Conservation (phyloP, 2,113 vertebrate species). For the Mionectes macconnelli region DNA sequence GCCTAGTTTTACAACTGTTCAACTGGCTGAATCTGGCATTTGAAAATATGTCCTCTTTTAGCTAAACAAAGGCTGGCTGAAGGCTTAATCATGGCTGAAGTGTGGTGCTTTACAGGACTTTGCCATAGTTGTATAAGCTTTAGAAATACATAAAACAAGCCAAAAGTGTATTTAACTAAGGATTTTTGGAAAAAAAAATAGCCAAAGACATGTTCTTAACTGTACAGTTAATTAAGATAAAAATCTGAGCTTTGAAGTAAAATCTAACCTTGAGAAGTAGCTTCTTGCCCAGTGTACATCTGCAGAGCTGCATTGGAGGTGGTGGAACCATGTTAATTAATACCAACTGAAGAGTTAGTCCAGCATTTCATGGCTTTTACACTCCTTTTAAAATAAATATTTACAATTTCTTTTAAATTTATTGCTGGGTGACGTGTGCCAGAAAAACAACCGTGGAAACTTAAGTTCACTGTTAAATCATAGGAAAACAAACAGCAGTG, state of each 20-base stretch:
- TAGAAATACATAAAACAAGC: neutral
- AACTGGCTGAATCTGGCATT: neutral
- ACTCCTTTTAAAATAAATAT: slow-evolving; percentile 34
- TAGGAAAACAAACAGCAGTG: neutral
- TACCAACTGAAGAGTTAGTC: slow-evolving; percentile 2
- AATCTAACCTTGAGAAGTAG: neutral
- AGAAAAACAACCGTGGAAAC: neutral
- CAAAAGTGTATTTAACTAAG: neutral
- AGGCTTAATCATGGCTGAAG: neutral
- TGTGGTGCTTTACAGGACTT: neutral
- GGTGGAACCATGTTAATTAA: neutral
- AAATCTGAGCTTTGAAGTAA: neutral
- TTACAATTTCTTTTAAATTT: slow-evolving; percentile 19
- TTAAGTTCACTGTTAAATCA: neutral
- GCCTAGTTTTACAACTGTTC: slow-evolving; percentile 2
- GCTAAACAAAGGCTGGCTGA: neutral
- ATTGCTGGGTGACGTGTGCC: neutral
- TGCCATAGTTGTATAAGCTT: neutral
- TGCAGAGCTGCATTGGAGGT: neutral
- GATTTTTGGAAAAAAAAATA: neutral
- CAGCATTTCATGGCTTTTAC: neutral
- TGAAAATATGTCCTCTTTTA: neutral
- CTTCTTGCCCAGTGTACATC: neutral
- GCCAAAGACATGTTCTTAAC: neutral
- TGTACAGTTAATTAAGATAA: neutral